Evolutionary conservation across 2,888 invertebrate genomes (phyloP).

Genomic region (Stenotaenia linearis): DNA sequence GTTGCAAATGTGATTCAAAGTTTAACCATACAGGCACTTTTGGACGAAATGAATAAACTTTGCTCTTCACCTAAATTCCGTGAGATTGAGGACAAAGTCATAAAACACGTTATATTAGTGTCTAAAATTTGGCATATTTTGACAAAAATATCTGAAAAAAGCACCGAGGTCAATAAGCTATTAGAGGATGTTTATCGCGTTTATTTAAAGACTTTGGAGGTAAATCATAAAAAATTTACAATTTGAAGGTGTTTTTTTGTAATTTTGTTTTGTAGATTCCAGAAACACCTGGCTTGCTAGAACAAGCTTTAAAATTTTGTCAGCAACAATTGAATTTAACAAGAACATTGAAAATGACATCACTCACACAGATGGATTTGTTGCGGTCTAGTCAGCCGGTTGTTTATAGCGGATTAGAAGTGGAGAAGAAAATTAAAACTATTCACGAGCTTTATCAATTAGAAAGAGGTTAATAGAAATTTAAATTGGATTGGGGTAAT

Average conservation of each 20-base stretch:
- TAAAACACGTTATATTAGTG: constrained; percentile 38
- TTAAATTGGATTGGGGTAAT: too few relatives aligned
- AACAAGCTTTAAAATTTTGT: constrained; percentile 44
- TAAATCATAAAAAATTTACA: neutral
- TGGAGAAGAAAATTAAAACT: neutral
- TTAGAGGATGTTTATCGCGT: constrained; percentile 43
- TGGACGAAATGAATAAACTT: constrained; percentile 32
- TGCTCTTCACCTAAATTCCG: constrained; percentile 17
- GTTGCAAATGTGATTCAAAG: constrained; percentile 30
- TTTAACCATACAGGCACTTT: constrained; percentile 10
- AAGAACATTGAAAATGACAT: neutral
- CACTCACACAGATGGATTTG: neutral
- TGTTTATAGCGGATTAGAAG: neutral
- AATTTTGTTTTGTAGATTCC: neutral
- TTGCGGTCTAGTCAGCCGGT: neutral
- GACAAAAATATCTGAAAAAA: constrained; percentile 36
- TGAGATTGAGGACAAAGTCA: constrained; percentile 29
- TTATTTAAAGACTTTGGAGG: constrained; percentile 38
- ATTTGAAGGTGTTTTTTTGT: neutral
- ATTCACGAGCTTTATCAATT: neutral
- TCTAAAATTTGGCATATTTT: constrained; percentile 38
- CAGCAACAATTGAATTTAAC: constrained; percentile 39
- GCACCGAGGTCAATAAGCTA: constrained; percentile 41
- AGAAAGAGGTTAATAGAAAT: neutral
- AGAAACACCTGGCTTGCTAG: constrained; percentile 40